phyloP scores from a whole-genome alignment of 2,797 vertebrate genomes.

The Gymnothorax reevesii region DNA sequence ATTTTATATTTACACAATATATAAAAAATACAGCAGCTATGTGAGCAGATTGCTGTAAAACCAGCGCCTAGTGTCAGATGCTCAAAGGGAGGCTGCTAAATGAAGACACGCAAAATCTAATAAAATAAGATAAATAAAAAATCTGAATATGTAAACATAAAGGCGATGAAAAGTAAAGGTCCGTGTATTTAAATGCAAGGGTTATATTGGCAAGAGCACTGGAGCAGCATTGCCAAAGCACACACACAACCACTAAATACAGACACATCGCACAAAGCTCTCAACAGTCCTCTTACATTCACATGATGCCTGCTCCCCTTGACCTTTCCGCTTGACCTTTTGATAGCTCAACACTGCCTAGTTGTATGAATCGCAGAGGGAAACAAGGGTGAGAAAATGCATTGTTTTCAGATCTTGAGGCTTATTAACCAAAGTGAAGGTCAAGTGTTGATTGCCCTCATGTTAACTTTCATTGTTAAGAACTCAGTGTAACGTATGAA shows the following conservation, averaged over 20 bases:
- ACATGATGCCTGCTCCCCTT: background rate
- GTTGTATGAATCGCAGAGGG: slow-evolving; percentile 2
- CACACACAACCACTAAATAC: background rate
- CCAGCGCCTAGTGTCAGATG: too few relatives aligned
- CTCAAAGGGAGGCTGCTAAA: background rate
- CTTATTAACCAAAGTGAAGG: slow-evolving; percentile 22
- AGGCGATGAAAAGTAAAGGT: background rate
- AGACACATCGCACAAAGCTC: background rate
- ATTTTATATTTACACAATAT: too few relatives aligned
- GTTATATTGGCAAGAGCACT: background rate
- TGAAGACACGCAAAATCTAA: background rate
- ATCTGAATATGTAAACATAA: background rate
- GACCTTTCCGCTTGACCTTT: slow-evolving; percentile 25
- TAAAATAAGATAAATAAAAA: background rate
- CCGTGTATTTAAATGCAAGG: background rate
- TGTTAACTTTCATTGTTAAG: slow-evolving; percentile 15
- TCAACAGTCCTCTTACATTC: slow-evolving; percentile 19
- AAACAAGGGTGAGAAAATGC: background rate
- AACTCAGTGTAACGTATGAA: background rate
- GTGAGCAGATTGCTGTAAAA: too few relatives aligned
- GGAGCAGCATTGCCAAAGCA: background rate
- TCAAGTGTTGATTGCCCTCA: slow-evolving; percentile 55
- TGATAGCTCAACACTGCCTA: slow-evolving; percentile 15
- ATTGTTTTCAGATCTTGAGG: background rate
- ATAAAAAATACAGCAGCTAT: too few relatives aligned